These are phyloP conservation scores for Ptiloglossa arizonensis DNA, from an alignment of 1,140 invertebrate genomes.

Conservation along the genomic window DNA sequence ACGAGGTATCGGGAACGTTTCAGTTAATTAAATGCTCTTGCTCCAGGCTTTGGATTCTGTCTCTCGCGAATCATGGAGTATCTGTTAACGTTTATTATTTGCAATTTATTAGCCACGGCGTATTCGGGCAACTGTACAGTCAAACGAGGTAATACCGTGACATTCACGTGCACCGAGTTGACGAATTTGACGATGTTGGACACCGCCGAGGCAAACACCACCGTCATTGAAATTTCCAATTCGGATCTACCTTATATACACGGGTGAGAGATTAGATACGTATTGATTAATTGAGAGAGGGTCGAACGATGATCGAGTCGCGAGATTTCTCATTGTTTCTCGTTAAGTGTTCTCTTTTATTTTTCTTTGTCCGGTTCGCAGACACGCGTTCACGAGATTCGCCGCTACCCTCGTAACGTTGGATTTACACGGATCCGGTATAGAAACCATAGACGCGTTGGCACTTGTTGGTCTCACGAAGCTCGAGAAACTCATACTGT, in stretches of 20 bases:
- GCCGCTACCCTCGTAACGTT: constrained; percentile 54
- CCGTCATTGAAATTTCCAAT: constrained; percentile 50
- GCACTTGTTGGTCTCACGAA: constrained; percentile 67
- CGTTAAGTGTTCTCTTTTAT: too few relatives aligned
- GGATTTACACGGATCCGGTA: constrained; percentile 67
- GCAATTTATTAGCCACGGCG: constrained; percentile 19
- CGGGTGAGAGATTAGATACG: constrained; percentile 50
- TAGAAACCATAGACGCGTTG: constrained; percentile 59
- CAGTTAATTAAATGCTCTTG: constrained; percentile 46
- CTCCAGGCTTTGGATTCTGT: neutral
- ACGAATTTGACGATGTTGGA: constrained; percentile 40
- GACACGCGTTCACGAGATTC: constrained; percentile 69
- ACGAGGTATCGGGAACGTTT: constrained; percentile 16
- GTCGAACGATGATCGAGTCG: too few relatives aligned
- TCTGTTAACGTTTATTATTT: constrained; percentile 36
- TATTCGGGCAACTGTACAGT: neutral
- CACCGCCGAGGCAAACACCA: constrained; percentile 32
- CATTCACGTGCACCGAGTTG: constrained; percentile 46
- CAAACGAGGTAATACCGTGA: neutral
- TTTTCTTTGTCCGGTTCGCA: constrained; percentile 18
- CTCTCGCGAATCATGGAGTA: constrained; percentile 29
- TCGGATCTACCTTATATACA: constrained; percentile 52
- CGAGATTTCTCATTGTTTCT: too few relatives aligned
- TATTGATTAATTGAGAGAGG: neutral
- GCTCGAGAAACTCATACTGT: constrained; percentile 71